Evolutionary conservation across 2,113 vertebrate species (phyloP).

Genomic region (Chloroceryle aenea): DNA sequence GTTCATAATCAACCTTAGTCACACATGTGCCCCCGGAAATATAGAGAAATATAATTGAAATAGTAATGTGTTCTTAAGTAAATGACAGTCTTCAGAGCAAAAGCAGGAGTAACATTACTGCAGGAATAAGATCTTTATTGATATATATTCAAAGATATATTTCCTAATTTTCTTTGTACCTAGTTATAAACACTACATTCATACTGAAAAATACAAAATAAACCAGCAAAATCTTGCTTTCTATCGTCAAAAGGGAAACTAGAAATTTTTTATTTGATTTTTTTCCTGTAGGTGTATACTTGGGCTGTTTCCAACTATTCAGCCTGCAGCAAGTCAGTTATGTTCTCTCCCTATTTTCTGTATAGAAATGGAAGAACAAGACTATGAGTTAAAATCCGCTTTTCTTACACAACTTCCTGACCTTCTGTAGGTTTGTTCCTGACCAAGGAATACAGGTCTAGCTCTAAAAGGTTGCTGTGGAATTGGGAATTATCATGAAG

Average conservation of each 20-base stretch:
- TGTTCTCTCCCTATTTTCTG: neutral
- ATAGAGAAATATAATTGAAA: neutral
- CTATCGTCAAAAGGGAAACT: neutral
- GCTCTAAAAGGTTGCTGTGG: neutral
- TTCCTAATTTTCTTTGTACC: neutral
- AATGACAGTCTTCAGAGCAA: neutral
- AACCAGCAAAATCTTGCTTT: neutral
- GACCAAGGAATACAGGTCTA: neutral
- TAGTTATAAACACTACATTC: neutral
- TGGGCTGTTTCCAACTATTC: neutral
- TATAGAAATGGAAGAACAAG: neutral
- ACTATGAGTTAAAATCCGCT: neutral
- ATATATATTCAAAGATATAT: neutral
- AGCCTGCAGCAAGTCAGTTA: neutral
- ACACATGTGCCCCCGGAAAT: neutral
- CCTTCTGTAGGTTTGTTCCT: neutral
- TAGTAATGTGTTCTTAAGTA: neutral
- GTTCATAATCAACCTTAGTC: conserved; percentile 25
- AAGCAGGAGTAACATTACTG: neutral
- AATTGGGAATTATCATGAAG: neutral
- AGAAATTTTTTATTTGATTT: neutral
- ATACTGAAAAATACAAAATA: neutral
- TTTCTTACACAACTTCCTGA: neutral
- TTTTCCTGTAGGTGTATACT: neutral
- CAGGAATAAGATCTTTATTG: neutral